Conservation (phyloP, 2,797 vertebrate genomes). For the Buceros bicornis region DNA sequence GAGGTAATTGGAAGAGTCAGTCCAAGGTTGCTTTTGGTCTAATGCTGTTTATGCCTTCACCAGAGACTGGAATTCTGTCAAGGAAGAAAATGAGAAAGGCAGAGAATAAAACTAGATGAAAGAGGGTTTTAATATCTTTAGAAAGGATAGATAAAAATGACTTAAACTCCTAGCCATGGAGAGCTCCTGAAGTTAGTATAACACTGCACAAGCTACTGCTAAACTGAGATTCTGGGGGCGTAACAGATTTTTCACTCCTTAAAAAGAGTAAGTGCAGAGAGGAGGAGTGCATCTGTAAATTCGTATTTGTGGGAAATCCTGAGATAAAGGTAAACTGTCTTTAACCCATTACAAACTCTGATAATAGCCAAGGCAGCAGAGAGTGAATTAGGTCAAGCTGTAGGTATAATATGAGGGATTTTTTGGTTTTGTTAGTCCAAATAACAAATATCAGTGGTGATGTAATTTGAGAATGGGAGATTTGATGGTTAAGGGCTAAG, state of each 20-base stretch:
- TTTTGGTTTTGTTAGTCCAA: neutral
- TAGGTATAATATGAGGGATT: neutral
- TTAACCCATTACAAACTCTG: conserved; percentile 3
- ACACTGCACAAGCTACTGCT: conserved; percentile 38
- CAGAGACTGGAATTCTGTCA: conserved; percentile 74
- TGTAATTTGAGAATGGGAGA: neutral
- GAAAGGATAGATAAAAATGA: conserved; percentile 16
- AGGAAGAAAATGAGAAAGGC: conserved; percentile 38
- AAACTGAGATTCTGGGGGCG: conserved; percentile 53
- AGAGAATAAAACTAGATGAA: neutral
- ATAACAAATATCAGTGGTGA: neutral
- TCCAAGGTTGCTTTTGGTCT: conserved; percentile 53
- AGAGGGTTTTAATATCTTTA: neutral
- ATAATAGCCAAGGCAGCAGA: neutral
- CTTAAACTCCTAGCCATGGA: neutral
- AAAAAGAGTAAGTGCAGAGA: conserved; percentile 44
- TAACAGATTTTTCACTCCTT: conserved; percentile 61
- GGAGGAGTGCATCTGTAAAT: conserved; percentile 18
- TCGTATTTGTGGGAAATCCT: conserved; percentile 46
- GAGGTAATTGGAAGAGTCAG: conserved; percentile 66
- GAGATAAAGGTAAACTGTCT: conserved; percentile 20
- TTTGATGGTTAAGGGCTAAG: neutral
- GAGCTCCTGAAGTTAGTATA: conserved; percentile 35
- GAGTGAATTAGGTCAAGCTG: neutral
- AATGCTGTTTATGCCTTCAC: conserved; percentile 67